These are phyloP conservation scores for Nycticryphes semicollaris DNA, from an alignment of 2,113 vertebrate genomes.

Conservation along the genomic window DNA sequence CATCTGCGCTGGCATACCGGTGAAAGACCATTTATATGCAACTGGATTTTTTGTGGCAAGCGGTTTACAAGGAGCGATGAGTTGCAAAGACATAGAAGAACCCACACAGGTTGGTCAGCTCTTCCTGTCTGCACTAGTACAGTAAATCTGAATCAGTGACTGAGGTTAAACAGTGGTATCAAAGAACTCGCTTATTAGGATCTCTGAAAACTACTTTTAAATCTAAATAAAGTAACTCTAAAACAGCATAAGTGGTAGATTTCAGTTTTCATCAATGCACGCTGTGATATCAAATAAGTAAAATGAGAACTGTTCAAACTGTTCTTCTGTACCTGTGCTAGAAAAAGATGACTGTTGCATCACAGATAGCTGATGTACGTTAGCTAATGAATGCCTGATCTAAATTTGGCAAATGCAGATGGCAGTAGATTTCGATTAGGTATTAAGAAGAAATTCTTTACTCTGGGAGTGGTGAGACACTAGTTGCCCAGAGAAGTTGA, in stretches of 20 bases:
- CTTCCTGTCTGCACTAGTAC: background rate
- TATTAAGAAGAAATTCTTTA: background rate
- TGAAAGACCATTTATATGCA: constrained; percentile 96
- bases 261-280: background rate
- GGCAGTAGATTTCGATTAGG: background rate
- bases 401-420: background rate
- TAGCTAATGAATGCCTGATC: background rate
- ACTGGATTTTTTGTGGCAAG: constrained; percentile 99
- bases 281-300: background rate
- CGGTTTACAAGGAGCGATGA: constrained; percentile 97
- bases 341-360: background rate
- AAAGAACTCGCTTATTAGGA: background rate
- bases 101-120: constrained; percentile 87
- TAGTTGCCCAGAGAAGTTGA: background rate
- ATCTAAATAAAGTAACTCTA: background rate
- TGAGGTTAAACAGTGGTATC: background rate
- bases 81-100: constrained; percentile 95
- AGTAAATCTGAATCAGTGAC: background rate
- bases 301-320: background rate
- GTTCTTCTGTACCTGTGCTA: background rate
- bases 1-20: constrained; percentile 99
- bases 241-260: background rate
- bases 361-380: background rate
- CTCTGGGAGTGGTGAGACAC: background rate
- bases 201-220: background rate